phyloP scores from a whole-genome alignment of 2,888 invertebrate genomes.

The Aplocera efformata region DNA sequence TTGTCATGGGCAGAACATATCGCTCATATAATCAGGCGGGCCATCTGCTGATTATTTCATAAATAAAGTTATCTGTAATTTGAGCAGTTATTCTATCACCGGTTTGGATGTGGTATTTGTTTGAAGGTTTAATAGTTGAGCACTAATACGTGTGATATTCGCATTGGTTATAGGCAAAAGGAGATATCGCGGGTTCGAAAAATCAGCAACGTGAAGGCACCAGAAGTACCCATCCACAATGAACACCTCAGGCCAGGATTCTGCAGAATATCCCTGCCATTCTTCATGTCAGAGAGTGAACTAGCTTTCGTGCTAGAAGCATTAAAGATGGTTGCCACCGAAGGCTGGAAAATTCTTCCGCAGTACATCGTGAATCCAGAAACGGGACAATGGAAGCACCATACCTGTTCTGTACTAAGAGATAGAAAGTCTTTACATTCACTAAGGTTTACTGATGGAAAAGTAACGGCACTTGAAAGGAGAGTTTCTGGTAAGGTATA shows the following conservation, averaged over 20 bases:
- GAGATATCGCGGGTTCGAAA: slow-evolving; percentile 66
- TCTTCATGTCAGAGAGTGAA: slow-evolving; percentile 89
- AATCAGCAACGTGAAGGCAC: slow-evolving; percentile 63
- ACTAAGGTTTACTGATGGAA: slow-evolving; percentile 87
- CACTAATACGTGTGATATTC: slow-evolving; percentile 18
- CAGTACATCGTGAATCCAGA: slow-evolving; percentile 93
- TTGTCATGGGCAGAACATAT: too few relatives aligned
- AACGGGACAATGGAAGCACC: slow-evolving; percentile 94
- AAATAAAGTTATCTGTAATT: slow-evolving; percentile 41
- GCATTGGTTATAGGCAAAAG: slow-evolving; percentile 61
- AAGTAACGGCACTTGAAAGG: slow-evolving; percentile 87
- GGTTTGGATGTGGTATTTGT: slow-evolving; percentile 33
- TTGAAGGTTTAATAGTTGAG: slow-evolving; percentile 35
- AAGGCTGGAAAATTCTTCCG: slow-evolving; percentile 93
- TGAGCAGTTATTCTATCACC: slow-evolving; percentile 23
- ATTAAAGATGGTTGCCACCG: slow-evolving; percentile 91
- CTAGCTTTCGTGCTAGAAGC: slow-evolving; percentile 91
- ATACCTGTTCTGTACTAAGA: slow-evolving; percentile 87
- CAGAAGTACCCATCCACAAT: slow-evolving; percentile 68
- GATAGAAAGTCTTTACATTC: slow-evolving; percentile 91
- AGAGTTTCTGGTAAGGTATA: slow-evolving; percentile 79
- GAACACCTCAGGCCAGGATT: slow-evolving; percentile 93
- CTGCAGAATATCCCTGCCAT: slow-evolving; percentile 91
- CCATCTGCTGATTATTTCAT: background rate
- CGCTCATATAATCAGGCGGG: too few relatives aligned